Evolutionary conservation across 2,797 vertebrate species (phyloP), one percentile per base, ranked within the genome.

Genomic region (Pogonophryne albipinna): DNA sequence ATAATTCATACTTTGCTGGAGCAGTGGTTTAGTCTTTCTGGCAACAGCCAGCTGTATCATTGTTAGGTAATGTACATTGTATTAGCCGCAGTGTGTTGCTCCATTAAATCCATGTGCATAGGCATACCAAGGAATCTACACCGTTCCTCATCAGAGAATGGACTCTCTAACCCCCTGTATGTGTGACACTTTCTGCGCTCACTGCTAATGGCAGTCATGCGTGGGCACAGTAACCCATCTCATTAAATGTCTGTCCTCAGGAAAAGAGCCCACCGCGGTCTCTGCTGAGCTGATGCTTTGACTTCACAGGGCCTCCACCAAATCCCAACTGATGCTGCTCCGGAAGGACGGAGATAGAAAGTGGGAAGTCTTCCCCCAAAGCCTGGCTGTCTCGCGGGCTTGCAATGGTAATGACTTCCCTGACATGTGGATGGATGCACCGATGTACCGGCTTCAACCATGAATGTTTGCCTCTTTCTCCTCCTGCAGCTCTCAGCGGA

Each of bases 181-280:
- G 70, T 74, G 45, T 73, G 69, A 79, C 44, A 63, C 64, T 71
- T 59, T 71, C 51, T 81, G 42, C 71, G 63, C 51, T 74, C 62
- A 5, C 15, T 65, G 41, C 52, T 85, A 70, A 86, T 76, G 66
- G 70, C 64, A 77, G 77, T 53, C 47, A 71, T 64, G 81, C 16
- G 17, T 80, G 75, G 63, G 64, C 65, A 64, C 59, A 64, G 56
- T 23, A 79, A 80, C 84, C 74, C 66, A 78, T 78, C 71, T 86
- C 73, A 89, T 92, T 86, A 86, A 79, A 82, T 78, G 49, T 49
- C 50, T 71, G 31, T 81, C 72, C 56, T 76, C 27, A 72, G 56
- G 71, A 74, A 57, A 52, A 78, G 70, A 77, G 80, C 76, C 66
- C 70, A 46, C 23, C 23, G 1, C 20, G 20, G 56, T 71, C 83